A percentile compares a stretch with the other conserved stretches of the same genome.
Conservation (phyloP, 2,888 invertebrate genomes). For the Neoaliturus tenellus region DNA sequence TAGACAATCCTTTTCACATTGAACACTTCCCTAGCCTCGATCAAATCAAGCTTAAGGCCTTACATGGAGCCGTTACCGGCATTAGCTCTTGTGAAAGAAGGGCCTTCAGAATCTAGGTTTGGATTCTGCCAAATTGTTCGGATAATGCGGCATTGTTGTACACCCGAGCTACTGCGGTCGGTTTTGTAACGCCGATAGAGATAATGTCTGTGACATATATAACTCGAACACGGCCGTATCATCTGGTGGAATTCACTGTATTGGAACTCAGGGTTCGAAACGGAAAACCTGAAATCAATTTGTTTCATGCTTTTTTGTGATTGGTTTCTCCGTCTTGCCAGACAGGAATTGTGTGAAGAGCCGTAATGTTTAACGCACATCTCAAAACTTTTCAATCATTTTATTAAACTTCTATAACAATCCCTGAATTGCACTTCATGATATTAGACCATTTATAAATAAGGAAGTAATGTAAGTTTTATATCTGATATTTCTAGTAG, state of each 20-base stretch:
- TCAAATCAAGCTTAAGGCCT: not conserved
- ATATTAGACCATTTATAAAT: too few relatives aligned
- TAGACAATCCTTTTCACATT: not conserved
- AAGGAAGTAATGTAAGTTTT: too few relatives aligned
- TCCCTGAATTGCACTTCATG: too few relatives aligned
- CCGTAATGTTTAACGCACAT: too few relatives aligned
- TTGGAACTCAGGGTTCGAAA: not conserved
- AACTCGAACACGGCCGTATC: not conserved
- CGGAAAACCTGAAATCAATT: not conserved
- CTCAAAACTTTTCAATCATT: too few relatives aligned
- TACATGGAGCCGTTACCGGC: not conserved
- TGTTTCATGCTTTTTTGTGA: not conserved
- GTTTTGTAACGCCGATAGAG: not conserved
- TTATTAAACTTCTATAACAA: too few relatives aligned
- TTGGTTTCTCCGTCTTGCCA: too few relatives aligned
- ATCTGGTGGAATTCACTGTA: not conserved
- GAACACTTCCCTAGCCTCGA: not conserved
- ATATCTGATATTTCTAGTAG: too few relatives aligned
- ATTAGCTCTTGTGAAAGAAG: slow-evolving; percentile 3
- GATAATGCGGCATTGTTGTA: slow-evolving; percentile 9
- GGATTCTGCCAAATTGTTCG: slow-evolving; percentile 21
- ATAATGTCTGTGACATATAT: slow-evolving; percentile 26
- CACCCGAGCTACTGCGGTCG: not conserved
- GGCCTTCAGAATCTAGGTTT: slow-evolving; percentile 9
- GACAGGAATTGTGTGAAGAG: too few relatives aligned